Conservation (phyloP, 2,888 invertebrate species). For the Morpho helenor region DNA sequence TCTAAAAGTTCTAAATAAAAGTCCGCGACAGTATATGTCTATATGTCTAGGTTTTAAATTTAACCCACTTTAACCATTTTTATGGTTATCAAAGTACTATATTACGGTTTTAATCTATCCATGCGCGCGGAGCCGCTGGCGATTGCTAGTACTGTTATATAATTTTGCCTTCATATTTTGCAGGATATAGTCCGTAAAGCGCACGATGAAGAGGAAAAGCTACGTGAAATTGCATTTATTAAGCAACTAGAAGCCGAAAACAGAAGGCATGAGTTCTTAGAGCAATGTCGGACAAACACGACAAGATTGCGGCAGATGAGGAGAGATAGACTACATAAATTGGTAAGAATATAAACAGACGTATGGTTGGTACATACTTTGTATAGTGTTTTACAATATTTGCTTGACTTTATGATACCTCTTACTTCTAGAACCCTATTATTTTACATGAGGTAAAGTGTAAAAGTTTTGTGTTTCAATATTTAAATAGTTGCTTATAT, state of each 20-base stretch:
- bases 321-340: conserved; percentile 89
- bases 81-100: no score
- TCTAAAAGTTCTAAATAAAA: no score
- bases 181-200: conserved; percentile 94
- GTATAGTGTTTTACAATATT: no score
- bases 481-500: no score
- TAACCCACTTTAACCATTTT: no score
- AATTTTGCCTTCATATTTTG: background rate
- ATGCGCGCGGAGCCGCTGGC: background rate
- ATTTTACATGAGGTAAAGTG: no score
- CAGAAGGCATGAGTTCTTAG: conserved; percentile 93
- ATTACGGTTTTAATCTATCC: background rate
- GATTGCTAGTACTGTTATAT: background rate
- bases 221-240: conserved; percentile 98
- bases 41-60: no score
- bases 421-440: no score
- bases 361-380: no score
- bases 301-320: conserved; percentile 88
- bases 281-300: conserved; percentile 87
- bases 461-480: no score
- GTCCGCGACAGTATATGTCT: no score
- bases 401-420: no score
- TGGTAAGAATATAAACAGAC: conserved; percentile 44
- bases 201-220: conserved; percentile 97
- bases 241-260: conserved; percentile 97